Evolutionary conservation across 1,140 invertebrate genomes (phyloP), one percentile per base, ranked within the genome.

Genomic region (Phocides pigmalion): DNA sequence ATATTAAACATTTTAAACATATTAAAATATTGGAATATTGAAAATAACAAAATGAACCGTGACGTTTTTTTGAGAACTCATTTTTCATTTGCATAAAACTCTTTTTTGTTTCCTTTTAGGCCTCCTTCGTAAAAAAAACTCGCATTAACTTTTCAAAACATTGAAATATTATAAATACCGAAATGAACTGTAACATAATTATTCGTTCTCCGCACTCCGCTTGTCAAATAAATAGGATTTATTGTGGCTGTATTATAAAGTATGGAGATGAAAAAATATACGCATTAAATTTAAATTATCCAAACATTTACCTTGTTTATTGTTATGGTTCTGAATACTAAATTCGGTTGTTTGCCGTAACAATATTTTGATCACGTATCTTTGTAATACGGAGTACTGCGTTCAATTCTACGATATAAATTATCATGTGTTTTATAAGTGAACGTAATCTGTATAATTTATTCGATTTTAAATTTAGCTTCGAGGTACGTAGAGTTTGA

Each of bases 221-320:
- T 32, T 32, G 54, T 58, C 54, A 39, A 32, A 58, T 42, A 32
- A 44, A 44, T 25, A 47, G 20, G 41, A 58, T 58, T 58, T 58
- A 44, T 58, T 58, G 32, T 17, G 39, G 9, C 22, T 19, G 15
- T n/a, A 58, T 58, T 32, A 58, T 58, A 42, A 58, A 58, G 39
- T 39, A 58, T 44, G 54, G 3, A 59, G 28, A 59, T 59, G 56
- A 59, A 59, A 59, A 59, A 59, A 59, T 59, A 59, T 47, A 47
- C 28, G 56, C 56, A 59, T 59, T 59, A 59, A 59, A 59, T 59
- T 59, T 59, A 59, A 59, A 59, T 59, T 59, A 59, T 59, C 42
- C 42, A 59, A 59, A 47, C 56, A 42, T 47, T 59, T 59, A 46
- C 56, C 16, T 35, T 59, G 56, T 59, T 58, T 59, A 59, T 59